These are phyloP conservation scores for Mugil cephalus DNA, from an alignment of 2,113 vertebrate species.

Conservation along the genomic window DNA sequence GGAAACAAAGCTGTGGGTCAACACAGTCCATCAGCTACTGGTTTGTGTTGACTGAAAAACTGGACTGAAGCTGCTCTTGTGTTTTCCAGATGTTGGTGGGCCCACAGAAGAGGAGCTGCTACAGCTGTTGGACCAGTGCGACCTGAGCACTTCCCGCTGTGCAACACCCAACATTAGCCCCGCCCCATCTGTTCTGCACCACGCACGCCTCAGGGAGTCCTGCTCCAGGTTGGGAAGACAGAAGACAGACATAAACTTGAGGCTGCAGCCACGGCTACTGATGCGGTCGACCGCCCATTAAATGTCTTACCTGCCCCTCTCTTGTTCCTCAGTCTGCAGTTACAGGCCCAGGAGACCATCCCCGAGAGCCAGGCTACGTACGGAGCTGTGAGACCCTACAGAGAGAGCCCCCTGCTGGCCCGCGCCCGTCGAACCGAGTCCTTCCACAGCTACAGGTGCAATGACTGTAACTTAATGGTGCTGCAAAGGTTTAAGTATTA, in stretches of 20 bases:
- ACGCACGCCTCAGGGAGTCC: slow-evolving; percentile 92
- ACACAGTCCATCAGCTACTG: neutral
- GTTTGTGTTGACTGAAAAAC: neutral
- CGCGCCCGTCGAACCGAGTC: slow-evolving; percentile 94
- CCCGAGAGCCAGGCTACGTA: slow-evolving; percentile 89
- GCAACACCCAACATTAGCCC: slow-evolving; percentile 98
- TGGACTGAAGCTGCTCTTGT: slow-evolving; percentile 12
- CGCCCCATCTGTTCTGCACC: slow-evolving; percentile 94
- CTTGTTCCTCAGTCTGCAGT: slow-evolving; percentile 87
- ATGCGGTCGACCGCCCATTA: neutral
- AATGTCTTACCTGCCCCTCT: neutral
- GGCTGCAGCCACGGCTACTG: no score
- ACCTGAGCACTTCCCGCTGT: slow-evolving; percentile 95
- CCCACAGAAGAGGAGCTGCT: slow-evolving; percentile 96
- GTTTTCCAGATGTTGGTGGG: slow-evolving; percentile 88
- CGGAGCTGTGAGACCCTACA: slow-evolving; percentile 91
- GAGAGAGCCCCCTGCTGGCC: slow-evolving; percentile 95
- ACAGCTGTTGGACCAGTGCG: slow-evolving; percentile 95
- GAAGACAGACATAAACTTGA: no score
- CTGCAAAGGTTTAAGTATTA: neutral
- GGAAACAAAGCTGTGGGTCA: neutral
- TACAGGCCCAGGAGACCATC: slow-evolving; percentile 89
- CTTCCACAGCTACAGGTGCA: slow-evolving; percentile 90
- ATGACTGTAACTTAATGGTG: neutral
- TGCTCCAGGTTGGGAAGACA: slow-evolving; percentile 88